These are phyloP conservation scores for Tetanocera ferruginea DNA, from an alignment of 2,888 invertebrate genomes.

Conservation along the genomic window DNA sequence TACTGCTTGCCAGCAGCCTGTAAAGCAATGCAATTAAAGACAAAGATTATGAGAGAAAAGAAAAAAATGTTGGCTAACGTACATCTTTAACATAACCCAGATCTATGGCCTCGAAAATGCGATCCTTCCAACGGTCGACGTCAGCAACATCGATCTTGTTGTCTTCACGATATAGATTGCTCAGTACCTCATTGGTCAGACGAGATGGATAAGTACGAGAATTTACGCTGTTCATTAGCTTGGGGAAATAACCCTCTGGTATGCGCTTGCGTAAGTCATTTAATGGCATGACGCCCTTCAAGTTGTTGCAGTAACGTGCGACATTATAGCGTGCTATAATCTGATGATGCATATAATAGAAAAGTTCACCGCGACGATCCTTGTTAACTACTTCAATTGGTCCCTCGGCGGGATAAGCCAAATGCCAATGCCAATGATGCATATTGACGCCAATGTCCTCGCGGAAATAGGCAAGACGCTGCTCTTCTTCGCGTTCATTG, in stretches of 20 bases:
- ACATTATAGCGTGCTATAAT: constrained; percentile 77
- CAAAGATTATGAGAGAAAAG: neutral
- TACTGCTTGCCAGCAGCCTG: constrained; percentile 58
- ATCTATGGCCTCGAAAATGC: constrained; percentile 81
- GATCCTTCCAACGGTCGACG: constrained; percentile 81
- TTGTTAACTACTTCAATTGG: constrained; percentile 78
- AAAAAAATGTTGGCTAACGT: constrained; percentile 55
- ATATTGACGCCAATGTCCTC: constrained; percentile 89
- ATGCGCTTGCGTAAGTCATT: constrained; percentile 80
- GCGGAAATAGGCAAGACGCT: constrained; percentile 85
- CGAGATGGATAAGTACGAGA: constrained; percentile 83
- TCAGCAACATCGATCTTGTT: constrained; percentile 74
- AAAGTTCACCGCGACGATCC: constrained; percentile 81
- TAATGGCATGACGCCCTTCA: constrained; percentile 76
- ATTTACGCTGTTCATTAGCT: constrained; percentile 77
- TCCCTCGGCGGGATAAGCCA: constrained; percentile 84
- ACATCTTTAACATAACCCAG: constrained; percentile 76
- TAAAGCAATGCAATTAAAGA: too few relatives aligned
- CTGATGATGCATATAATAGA: constrained; percentile 82
- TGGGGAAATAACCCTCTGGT: constrained; percentile 85
- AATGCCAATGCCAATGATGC: constrained; percentile 94
- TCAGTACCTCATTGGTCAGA: constrained; percentile 74
- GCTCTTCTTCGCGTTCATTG: constrained; percentile 80
- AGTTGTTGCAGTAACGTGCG: constrained; percentile 81
- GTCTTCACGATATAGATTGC: constrained; percentile 77